These are phyloP conservation scores for Tympanuchus pallidicinctus DNA, from an alignment of 2,113 vertebrate genomes.

Conservation along the genomic window DNA sequence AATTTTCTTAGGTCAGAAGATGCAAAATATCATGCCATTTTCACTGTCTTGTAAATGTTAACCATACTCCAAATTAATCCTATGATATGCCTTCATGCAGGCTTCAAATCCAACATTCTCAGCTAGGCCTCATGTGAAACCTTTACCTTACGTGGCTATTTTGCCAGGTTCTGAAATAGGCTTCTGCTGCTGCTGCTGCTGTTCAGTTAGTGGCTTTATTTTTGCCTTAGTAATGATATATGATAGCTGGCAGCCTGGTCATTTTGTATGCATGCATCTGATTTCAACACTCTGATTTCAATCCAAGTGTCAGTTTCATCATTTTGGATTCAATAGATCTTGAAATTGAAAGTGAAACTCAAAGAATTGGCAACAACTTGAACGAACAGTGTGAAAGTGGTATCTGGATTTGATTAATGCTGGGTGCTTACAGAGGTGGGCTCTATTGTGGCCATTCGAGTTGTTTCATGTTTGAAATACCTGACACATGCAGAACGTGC, in stretches of 20 bases:
- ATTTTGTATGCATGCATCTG: neutral
- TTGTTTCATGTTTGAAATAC: neutral
- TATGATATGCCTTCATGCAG: neutral
- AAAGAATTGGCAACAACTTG: constrained; percentile 24
- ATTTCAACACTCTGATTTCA: constrained; percentile 18
- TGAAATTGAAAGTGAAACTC: constrained; percentile 62
- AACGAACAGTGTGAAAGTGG: neutral
- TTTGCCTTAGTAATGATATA: neutral
- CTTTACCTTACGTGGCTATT: neutral
- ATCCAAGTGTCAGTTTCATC: constrained; percentile 26
- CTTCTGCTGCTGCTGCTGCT: neutral
- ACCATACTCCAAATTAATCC: neutral
- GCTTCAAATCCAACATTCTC: neutral
- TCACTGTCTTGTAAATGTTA: neutral
- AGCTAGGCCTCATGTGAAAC: neutral
- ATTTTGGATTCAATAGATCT: constrained; percentile 46
- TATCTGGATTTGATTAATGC: neutral
- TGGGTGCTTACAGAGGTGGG: neutral
- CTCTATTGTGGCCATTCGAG: neutral
- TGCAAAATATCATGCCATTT: neutral
- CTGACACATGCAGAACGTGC: neutral
- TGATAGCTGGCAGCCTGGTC: neutral
- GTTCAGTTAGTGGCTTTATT: neutral
- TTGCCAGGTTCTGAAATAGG: neutral
- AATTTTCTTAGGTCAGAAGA: neutral